A percentile compares a stretch with the other conserved stretches of the same genome.
Evolutionary conservation across 2,888 invertebrate genomes (phyloP).

Genomic region (Eugnorisma glareosa): DNA sequence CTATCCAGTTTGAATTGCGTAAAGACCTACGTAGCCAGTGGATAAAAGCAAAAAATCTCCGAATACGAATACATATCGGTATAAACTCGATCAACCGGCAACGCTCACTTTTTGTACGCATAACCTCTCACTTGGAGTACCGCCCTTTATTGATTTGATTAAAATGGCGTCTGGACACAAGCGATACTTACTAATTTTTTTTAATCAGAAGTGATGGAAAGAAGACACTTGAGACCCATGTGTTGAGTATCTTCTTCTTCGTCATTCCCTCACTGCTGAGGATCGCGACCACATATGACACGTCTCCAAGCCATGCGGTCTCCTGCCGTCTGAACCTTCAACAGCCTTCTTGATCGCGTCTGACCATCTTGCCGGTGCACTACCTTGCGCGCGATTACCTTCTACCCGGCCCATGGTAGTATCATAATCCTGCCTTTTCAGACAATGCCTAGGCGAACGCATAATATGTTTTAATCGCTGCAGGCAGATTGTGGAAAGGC

Average conservation of each 20-base stretch:
- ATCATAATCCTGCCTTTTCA: too few relatives aligned
- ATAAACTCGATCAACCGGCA: conserved; percentile 71
- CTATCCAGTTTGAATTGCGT: conserved; percentile 69
- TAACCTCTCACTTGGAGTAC: conserved; percentile 61
- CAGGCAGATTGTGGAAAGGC: too few relatives aligned
- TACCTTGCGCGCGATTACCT: too few relatives aligned
- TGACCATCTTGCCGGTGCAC: too few relatives aligned
- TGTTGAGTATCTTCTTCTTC: neutral
- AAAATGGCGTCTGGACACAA: neutral
- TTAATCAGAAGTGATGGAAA: neutral
- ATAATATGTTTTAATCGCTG: too few relatives aligned
- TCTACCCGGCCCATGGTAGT: too few relatives aligned
- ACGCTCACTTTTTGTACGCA: conserved; percentile 70
- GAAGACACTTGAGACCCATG: neutral
- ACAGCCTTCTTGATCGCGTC: too few relatives aligned
- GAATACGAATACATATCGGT: conserved; percentile 63
- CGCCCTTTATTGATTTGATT: conserved; percentile 54
- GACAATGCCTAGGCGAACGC: too few relatives aligned
- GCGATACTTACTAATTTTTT: neutral
- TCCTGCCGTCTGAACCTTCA: too few relatives aligned
- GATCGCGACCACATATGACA: too few relatives aligned
- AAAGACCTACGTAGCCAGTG: conserved; percentile 66
- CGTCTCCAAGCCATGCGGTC: too few relatives aligned
- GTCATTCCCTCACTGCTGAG: neutral
- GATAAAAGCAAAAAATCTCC: conserved; percentile 68